A percentile compares a stretch with the other conserved stretches of the same genome.
Conservation (phyloP, 2,113 vertebrate genomes). For the Caranx ignobilis region DNA sequence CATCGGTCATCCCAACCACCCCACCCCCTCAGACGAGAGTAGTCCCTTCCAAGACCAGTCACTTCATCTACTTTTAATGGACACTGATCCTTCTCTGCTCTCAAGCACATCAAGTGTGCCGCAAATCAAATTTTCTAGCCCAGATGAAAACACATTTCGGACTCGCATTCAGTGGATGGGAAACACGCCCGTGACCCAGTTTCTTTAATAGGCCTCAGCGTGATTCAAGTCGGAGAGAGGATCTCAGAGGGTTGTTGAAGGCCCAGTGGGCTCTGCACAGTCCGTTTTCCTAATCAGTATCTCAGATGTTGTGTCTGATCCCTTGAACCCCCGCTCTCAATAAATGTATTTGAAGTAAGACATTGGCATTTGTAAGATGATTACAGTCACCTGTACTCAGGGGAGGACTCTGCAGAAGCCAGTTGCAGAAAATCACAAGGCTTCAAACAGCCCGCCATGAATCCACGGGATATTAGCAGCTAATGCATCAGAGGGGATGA, state of each 20-base stretch:
- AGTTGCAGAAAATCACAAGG: constrained; percentile 39
- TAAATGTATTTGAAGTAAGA: constrained; percentile 56
- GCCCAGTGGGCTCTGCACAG: constrained; percentile 8
- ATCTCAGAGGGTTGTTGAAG: constrained; percentile 40
- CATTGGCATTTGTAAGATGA: constrained; percentile 46
- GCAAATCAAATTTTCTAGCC: constrained; percentile 37
- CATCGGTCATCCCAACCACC: constrained; percentile 10
- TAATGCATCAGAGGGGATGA: constrained; percentile 73
- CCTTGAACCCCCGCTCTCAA: not conserved
- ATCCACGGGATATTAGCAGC: constrained; percentile 60
- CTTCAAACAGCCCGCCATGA: constrained; percentile 53
- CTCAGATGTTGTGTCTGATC: constrained; percentile 39
- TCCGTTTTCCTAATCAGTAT: constrained; percentile 32
- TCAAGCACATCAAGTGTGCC: constrained; percentile 33
- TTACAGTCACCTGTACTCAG: constrained; percentile 47
- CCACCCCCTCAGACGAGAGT: constrained; percentile 11
- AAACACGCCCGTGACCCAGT: constrained; percentile 24
- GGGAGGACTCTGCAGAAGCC: constrained; percentile 37
- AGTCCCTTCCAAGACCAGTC: constrained; percentile 37
- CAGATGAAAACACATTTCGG: constrained; percentile 16
- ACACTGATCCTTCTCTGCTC: constrained; percentile 33
- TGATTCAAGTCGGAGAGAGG: constrained; percentile 13
- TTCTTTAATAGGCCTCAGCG: constrained; percentile 22
- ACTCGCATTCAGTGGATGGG: constrained; percentile 14
- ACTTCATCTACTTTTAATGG: constrained; percentile 60